Base-by-base conservation (phyloP, 2,888 invertebrate genomes). In the Formica aserva region DNA sequence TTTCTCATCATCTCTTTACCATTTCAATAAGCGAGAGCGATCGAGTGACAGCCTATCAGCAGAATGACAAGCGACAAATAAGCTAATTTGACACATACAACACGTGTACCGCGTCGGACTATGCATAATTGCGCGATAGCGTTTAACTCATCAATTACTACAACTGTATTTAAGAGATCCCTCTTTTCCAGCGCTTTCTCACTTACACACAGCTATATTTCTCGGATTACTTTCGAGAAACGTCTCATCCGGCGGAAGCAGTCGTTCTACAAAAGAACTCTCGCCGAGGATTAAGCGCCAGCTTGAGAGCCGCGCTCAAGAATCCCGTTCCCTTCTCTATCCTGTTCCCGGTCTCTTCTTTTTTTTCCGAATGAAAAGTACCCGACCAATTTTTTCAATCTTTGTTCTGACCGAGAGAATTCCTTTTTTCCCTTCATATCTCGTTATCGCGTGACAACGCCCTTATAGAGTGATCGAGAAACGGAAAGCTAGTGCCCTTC, bases 331-430 rank as follows among this genome's bases (percentile, higher is more conserved):
- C 9, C 45, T 18, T n/a, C 48, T 35, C 32, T 15, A 5, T 41
- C 32, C 32, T 32, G 32, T 32, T 32, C 32, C 32, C 15, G 0
- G 0, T 32, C 38, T 60, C 29, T 15, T n/a, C 26, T 5, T 22
- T 22, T 76, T 35, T 48, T 15, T 26, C 35, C n/a, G 35, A 60
- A 35, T 57, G 29, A 57, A 45, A 71, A 69, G 41, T 57, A 29
- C 18, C 52, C 38, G 75, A 38, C 5, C 8, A 75, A 88, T 88
- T 86, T 87, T 75, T 52, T 65, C 85, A 65, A 71, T 85, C 22
- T 76, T 15, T 78, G 83, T 77, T 29, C 38, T 22, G 15, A 32
- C 67, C 35, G 41, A n/a, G 48, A 48, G 48, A 81, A 82, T 32
- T 69, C 11, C 52, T 29, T 32, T 22, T 9, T 26, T 22, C 32